Base-by-base conservation (phyloP, 2,113 vertebrate species). In the Phylloscopus trochiloides region DNA sequence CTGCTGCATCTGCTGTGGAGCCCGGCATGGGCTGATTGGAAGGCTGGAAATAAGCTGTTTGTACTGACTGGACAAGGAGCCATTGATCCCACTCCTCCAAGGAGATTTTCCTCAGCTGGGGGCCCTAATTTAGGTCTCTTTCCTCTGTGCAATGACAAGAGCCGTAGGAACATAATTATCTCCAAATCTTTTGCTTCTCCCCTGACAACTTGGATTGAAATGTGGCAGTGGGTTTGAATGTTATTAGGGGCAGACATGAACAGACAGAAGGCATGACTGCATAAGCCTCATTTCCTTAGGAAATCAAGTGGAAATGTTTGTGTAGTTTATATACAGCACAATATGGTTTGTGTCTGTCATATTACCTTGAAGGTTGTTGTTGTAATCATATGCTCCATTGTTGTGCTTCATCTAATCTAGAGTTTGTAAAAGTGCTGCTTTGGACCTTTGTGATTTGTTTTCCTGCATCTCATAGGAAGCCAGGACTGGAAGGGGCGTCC, bases 281-380 rank as follows among this genome's bases (percentile, higher is more conserved):
- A 54, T 83, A 86, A 93, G 50, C 88, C 75, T 90, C 78, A 90
- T 96, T 97, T 95, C 75, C 79, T 86, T 74, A 73, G 88, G 91
- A 97, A 94, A 92, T 88, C 86, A 92, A 95, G 82, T 95, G 94
- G 92, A 95, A 93, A 93, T 80, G 24, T 86, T 94, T 92, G 78
- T 86, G 9, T 28, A n/a, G 47, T 82, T 92, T 83, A 80, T 83
- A 74, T 34, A 70, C 58, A 66, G 34, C 58, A 83, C 81, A 94
- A 28, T 73, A 51, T 45, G 59, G 40, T 84, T 92, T 88, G n/a
- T 71, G 52, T 81, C 82, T 88, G 22, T 74, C 36, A 4, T 83
- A 25, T 62, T 88, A 50, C 72, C 42, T 83, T 40, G 71, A 66
- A 80, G 38, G 20, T 51, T 29, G 68, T 74, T 73, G 55, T 58